Evolutionary conservation across 2,888 invertebrate species (phyloP).

Genomic region (Euplagia quadripunctaria): DNA sequence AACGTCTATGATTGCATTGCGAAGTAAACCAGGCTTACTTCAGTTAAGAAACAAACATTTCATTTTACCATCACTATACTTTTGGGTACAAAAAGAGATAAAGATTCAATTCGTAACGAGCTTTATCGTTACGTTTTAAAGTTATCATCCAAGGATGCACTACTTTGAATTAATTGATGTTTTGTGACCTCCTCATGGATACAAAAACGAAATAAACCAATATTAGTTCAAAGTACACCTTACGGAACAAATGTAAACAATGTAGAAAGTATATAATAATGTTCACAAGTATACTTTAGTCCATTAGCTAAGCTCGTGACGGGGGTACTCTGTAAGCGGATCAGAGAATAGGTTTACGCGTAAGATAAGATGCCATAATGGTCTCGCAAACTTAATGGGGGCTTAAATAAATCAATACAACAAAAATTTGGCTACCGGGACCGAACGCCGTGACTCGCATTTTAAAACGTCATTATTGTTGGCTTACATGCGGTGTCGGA

Average conservation of each 20-base stretch:
- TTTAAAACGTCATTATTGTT: constrained; percentile 29
- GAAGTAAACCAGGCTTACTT: too few species aligned
- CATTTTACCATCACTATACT: too few species aligned
- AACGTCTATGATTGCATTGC: too few species aligned
- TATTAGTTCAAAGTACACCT: background rate
- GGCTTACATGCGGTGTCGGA: constrained; percentile 14
- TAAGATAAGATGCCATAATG: constrained; percentile 68
- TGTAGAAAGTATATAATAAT: constrained; percentile 28
- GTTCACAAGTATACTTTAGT: constrained; percentile 59
- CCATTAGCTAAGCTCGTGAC: constrained; percentile 72
- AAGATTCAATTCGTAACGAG: too few species aligned
- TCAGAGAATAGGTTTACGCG: constrained; percentile 71
- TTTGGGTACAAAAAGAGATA: too few species aligned
- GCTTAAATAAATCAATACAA: constrained; percentile 46
- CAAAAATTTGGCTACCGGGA: constrained; percentile 27
- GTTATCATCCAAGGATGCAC: background rate
- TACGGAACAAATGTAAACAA: constrained; percentile 23
- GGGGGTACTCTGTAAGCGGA: constrained; percentile 67
- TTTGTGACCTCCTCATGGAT: background rate
- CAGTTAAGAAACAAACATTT: too few species aligned
- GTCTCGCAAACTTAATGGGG: constrained; percentile 63
- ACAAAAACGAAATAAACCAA: constrained; percentile 5
- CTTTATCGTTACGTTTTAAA: too few species aligned
- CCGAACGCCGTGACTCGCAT: constrained; percentile 14
- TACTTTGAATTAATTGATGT: background rate